Percentiles rank a stretch among this genome's conserved stretches.
These are phyloP conservation scores for Chloromyia formosa DNA, from an alignment of 2,888 invertebrate species.

Conservation along the genomic window DNA sequence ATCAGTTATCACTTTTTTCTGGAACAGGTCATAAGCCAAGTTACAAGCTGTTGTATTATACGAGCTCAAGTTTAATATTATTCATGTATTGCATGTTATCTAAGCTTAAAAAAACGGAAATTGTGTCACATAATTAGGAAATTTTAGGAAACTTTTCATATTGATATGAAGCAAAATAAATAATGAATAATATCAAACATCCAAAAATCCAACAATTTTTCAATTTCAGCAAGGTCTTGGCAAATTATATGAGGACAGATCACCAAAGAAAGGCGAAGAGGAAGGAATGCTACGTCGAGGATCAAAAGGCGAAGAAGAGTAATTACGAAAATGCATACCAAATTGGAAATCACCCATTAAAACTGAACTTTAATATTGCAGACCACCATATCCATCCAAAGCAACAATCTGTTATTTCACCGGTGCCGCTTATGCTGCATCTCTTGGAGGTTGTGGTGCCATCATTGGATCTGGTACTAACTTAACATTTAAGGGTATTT, in stretches of 20 bases:
- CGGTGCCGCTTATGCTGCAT: slow-evolving; percentile 82
- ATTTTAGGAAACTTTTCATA: too few relatives aligned
- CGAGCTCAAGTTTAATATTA: too few relatives aligned
- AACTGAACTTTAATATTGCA: slow-evolving; percentile 59
- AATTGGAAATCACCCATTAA: neutral
- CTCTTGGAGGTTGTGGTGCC: slow-evolving; percentile 81
- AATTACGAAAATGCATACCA: slow-evolving; percentile 53
- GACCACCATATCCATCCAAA: slow-evolving; percentile 73
- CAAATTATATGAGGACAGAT: slow-evolving; percentile 68
- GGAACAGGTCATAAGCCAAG: too few relatives aligned
- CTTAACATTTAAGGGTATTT: slow-evolving; percentile 82
- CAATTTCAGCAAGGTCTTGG: slow-evolving; percentile 73
- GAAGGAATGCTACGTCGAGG: slow-evolving; percentile 55
- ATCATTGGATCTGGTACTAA: slow-evolving; percentile 84
- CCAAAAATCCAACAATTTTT: too few relatives aligned
- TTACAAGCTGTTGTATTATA: too few relatives aligned
- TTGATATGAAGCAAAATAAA: too few relatives aligned
- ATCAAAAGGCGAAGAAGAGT: slow-evolving; percentile 58
- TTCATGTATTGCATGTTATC: too few relatives aligned
- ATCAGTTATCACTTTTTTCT: too few relatives aligned
- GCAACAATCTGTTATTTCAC: slow-evolving; percentile 81
- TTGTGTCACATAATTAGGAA: too few relatives aligned
- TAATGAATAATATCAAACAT: too few relatives aligned
- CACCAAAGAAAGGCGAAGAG: slow-evolving; percentile 56
- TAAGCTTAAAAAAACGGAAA: too few relatives aligned